A percentile compares a stretch with the other conserved stretches of the same genome.
These are phyloP conservation scores for Emydocephalus ijimae DNA, from an alignment of 2,113 vertebrate genomes.

Conservation along the genomic window DNA sequence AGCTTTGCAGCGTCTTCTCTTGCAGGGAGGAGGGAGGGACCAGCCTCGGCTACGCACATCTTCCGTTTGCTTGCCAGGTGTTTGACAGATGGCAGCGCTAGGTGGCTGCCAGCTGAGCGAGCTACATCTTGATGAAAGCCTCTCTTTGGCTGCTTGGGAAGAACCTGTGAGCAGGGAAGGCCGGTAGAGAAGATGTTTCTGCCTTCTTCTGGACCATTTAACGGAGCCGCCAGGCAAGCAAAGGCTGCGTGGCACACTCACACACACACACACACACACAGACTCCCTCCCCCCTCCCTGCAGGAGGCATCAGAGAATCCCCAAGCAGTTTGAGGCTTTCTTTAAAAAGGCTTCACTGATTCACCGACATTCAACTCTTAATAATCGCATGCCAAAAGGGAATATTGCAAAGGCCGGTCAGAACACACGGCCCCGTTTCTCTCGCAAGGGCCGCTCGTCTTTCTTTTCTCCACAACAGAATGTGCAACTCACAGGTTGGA, in stretches of 20 bases:
- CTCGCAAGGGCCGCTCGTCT: not conserved
- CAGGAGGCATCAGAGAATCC: not conserved
- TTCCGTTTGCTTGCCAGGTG: not conserved
- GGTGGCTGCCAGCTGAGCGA: not conserved
- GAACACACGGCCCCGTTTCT: not conserved
- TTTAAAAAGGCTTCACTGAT: not conserved
- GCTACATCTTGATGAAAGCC: not conserved
- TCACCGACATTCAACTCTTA: not conserved
- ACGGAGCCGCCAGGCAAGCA: not conserved
- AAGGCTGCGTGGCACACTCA: not conserved
- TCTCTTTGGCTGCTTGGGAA: not conserved
- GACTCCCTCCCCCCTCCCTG: not conserved
- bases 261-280: too few relatives aligned
- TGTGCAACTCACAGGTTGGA: not conserved
- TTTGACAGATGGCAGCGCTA: not conserved
- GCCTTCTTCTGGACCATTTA: not conserved
- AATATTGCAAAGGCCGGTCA: not conserved
- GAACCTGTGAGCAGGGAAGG: not conserved
- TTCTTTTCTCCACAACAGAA: not conserved
- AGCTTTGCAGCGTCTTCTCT: not conserved
- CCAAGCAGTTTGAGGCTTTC: not conserved
- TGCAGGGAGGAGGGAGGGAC: not conserved
- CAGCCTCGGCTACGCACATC: not conserved
- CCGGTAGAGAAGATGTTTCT: not conserved
- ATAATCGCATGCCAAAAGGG: not conserved